These are phyloP conservation scores for Clarias macrocephalus DNA, from an alignment of 2,113 vertebrate genomes.

Conservation along the genomic window DNA sequence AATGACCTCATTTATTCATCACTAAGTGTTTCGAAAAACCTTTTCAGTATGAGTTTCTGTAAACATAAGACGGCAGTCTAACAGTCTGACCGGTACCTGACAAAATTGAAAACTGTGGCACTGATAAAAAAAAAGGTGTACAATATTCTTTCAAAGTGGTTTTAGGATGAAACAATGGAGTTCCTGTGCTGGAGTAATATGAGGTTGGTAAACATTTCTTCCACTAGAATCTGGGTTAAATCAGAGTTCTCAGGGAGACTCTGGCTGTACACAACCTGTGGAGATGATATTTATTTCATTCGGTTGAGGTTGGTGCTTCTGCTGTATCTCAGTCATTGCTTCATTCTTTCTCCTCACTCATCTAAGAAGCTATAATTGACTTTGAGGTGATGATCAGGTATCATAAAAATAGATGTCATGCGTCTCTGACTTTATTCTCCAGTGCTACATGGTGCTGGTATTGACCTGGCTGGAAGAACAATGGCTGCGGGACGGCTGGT, in stretches of 20 bases:
- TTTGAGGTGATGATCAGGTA: conserved; percentile 23
- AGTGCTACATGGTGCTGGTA: conserved; percentile 21
- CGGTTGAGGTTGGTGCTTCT: neutral
- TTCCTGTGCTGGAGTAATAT: conserved; percentile 27
- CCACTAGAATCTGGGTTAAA: conserved; percentile 27
- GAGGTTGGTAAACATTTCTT: conserved; percentile 38
- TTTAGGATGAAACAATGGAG: conserved; percentile 40
- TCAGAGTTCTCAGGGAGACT: conserved; percentile 35
- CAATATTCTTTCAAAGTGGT: neutral
- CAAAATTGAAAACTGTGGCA: neutral
- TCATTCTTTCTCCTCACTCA: neutral
- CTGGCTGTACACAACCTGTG: conserved; percentile 16
- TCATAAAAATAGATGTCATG: conserved; percentile 17
- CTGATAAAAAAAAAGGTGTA: neutral
- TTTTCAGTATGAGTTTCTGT: conserved; percentile 4
- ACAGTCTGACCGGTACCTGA: neutral
- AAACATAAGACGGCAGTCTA: neutral
- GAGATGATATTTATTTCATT: conserved; percentile 33
- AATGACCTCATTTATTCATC: neutral
- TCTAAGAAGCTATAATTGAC: conserved; percentile 6
- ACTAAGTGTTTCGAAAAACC: neutral
- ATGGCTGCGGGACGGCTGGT: neutral
- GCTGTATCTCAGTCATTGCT: conserved; percentile 7
- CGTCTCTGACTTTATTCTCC: neutral
- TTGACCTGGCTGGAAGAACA: conserved; percentile 38